phyloP scores from a whole-genome alignment of 2,113 vertebrate genomes.

The Marcusenius ussheri region DNA sequence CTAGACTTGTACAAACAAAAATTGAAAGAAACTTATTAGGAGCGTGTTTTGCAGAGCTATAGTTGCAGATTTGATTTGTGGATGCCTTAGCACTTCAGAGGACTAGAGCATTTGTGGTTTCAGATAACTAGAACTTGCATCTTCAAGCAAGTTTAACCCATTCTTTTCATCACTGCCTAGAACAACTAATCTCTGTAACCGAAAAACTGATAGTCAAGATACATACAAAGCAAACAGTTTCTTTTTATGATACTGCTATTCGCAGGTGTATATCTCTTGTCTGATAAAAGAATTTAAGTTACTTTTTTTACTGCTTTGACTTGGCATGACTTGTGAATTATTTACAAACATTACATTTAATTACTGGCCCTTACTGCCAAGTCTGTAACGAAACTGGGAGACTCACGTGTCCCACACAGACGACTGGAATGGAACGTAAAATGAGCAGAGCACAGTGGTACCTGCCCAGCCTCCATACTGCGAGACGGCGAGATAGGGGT shows the following conservation, averaged over 20 bases:
- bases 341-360: constrained; percentile 17
- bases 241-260: neutral
- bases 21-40: neutral
- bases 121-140: neutral
- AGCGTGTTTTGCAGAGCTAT: neutral
- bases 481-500: neutral
- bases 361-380: neutral
- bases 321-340: neutral
- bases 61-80: neutral
- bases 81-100: neutral
- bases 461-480: neutral
- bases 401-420: neutral
- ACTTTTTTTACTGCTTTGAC: neutral
- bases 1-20: neutral
- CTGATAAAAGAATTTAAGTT: constrained; percentile 1
- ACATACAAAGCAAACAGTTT: neutral
- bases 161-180: neutral
- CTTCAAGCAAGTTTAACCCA: neutral
- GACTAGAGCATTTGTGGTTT: neutral
- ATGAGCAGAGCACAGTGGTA: neutral
- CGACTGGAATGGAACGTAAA: neutral
- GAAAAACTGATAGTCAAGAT: neutral
- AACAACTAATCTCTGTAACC: neutral
- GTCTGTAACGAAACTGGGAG: neutral
- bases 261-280: neutral